phyloP scores from a whole-genome alignment of 1,140 invertebrate genomes.

The Homarus americanus region DNA sequence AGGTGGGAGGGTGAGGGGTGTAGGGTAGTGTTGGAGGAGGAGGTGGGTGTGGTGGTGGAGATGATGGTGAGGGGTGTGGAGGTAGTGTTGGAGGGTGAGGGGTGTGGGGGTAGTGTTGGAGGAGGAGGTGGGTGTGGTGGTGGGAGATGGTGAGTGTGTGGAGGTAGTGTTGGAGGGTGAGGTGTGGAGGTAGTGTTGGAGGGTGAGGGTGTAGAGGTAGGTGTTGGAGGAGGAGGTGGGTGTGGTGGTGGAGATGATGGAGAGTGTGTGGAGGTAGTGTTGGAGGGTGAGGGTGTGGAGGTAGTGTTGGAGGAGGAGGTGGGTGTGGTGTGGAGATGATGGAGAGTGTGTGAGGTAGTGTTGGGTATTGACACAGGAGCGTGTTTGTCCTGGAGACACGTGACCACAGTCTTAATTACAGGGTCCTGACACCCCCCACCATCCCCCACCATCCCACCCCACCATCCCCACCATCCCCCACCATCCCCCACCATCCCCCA shows the following conservation, averaged over 20 bases:
- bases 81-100: no score
- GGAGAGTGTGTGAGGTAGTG: not conserved
- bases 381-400: conserved; percentile 18
- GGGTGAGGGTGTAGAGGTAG: not conserved
- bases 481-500: not conserved
- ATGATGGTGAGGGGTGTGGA: not conserved
- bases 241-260: not conserved
- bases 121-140: not conserved
- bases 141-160: not conserved
- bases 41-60: not conserved
- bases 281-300: not conserved
- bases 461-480: not conserved
- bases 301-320: not conserved
- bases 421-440: not conserved
- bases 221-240: not conserved
- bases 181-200: no score
- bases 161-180: no score
- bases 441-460: not conserved
- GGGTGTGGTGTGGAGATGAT: not conserved
- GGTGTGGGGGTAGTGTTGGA: not conserved
- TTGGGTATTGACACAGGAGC: conserved; percentile 27
- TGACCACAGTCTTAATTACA: conserved; percentile 31
- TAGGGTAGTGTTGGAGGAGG: no score
- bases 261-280: not conserved
- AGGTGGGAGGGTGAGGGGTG: no score